Conservation (phyloP, 2,113 vertebrate species). For the Neogale vison region DNA sequence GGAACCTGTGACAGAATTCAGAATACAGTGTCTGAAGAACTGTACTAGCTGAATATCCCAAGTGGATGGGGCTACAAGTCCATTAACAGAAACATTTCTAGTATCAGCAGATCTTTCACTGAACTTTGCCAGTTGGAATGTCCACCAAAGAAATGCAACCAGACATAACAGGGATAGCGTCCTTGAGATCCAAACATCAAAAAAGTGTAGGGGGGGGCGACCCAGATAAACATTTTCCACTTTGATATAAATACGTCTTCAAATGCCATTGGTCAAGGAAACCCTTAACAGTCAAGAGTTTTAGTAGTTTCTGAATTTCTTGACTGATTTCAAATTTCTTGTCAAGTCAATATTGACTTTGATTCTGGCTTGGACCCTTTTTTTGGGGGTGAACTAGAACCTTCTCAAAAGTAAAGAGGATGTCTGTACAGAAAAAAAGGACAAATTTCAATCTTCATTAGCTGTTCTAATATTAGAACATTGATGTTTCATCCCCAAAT, state of each 20-base stretch:
- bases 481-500: not conserved
- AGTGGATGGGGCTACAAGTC: not conserved
- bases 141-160: conserved; percentile 36
- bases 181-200: conserved; percentile 64
- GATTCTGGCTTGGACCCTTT: not conserved
- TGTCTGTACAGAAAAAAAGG: not conserved
- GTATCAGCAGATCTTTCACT: not conserved
- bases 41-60: not conserved
- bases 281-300: conserved; percentile 19
- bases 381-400: not conserved
- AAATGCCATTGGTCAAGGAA: conserved; percentile 53
- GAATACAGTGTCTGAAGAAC: not conserved
- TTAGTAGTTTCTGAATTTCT: conserved; percentile 35
- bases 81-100: not conserved
- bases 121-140: not conserved
- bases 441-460: not conserved
- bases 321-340: conserved; percentile 42
- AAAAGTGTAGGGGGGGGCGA: not conserved
- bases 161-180: conserved; percentile 32
- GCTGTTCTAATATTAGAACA: not conserved
- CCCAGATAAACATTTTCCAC: conserved; percentile 34
- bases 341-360: conserved; percentile 17
- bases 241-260: conserved; percentile 19
- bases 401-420: conserved; percentile 24
- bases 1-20: conserved; percentile 87